Evolutionary conservation across 2,113 vertebrate species (phyloP).

Genomic region (Melanerpes formicivorus): DNA sequence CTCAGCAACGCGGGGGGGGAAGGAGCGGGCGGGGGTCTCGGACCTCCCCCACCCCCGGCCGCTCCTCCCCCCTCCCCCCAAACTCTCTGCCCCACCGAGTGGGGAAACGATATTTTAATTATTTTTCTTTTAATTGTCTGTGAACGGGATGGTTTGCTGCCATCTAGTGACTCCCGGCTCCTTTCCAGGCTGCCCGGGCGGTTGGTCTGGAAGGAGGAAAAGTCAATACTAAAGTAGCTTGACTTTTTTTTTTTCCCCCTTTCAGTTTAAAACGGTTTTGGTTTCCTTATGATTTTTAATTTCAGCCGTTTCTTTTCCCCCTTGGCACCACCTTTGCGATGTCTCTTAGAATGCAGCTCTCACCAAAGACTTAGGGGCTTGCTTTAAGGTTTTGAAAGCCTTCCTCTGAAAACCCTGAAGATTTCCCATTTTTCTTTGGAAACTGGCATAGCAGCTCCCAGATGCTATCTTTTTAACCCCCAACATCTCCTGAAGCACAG

Average conservation of each 20-base stretch:
- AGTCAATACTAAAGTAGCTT: accelerated
- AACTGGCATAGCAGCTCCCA: too few relatives aligned
- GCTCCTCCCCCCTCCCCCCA: not conserved
- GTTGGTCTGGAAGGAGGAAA: accelerated
- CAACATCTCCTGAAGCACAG: accelerated
- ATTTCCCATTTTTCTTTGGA: not conserved
- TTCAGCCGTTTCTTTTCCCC: accelerated
- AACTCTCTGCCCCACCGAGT: not conserved
- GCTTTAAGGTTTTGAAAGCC: too few relatives aligned
- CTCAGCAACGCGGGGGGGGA: not conserved
- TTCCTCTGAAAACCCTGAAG: not conserved
- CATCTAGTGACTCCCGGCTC: slow-evolving; percentile 8
- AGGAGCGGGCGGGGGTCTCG: not conserved
- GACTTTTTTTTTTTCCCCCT: too few relatives aligned
- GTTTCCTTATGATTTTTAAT: accelerated
- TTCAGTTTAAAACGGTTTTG: not conserved
- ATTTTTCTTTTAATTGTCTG: not conserved
- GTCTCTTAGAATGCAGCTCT: not conserved
- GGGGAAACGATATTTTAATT: not conserved
- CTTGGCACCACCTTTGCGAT: too few relatives aligned
- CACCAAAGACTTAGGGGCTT: not conserved
- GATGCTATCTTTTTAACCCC: not conserved
- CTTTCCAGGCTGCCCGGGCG: not conserved
- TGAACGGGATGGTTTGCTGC: not conserved
- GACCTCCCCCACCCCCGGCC: not conserved